These are phyloP conservation scores for Pantherophis guttatus DNA, from an alignment of 2,113 vertebrate species.

Conservation along the genomic window DNA sequence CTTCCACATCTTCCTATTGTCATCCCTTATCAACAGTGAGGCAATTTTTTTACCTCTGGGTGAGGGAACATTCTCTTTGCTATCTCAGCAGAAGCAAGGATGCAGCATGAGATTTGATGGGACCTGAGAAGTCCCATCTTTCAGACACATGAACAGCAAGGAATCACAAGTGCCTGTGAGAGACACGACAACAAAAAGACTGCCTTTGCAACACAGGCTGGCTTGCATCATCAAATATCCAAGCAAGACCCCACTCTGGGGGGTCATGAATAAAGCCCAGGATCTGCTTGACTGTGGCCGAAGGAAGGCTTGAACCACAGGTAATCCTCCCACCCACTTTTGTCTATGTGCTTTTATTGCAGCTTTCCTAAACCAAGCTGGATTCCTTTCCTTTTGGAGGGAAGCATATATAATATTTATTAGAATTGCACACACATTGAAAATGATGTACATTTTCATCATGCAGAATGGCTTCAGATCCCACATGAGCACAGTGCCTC, in stretches of 20 bases:
- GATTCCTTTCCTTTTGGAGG: neutral
- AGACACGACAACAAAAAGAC: neutral
- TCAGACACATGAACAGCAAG: neutral
- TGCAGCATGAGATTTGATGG: neutral
- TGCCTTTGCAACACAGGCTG: neutral
- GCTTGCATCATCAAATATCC: neutral
- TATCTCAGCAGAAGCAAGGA: neutral
- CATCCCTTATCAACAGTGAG: neutral
- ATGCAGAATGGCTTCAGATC: neutral
- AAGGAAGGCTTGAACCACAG: slow-evolving; percentile 13
- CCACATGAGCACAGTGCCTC: neutral
- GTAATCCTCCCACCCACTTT: neutral
- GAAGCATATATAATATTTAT: neutral
- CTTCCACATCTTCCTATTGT: too few relatives aligned
- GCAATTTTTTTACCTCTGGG: neutral
- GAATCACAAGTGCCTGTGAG: neutral
- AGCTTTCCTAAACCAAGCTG: neutral
- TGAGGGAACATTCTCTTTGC: neutral
- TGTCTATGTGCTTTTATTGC: neutral
- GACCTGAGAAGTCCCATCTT: neutral
- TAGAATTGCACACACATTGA: neutral
- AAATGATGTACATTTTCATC: neutral
- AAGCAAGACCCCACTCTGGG: neutral
- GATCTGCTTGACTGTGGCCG: neutral
- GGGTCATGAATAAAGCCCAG: slow-evolving; percentile 13